Base-by-base conservation (phyloP, 1,140 invertebrate genomes). In the Sesamia nonagrioides region DNA sequence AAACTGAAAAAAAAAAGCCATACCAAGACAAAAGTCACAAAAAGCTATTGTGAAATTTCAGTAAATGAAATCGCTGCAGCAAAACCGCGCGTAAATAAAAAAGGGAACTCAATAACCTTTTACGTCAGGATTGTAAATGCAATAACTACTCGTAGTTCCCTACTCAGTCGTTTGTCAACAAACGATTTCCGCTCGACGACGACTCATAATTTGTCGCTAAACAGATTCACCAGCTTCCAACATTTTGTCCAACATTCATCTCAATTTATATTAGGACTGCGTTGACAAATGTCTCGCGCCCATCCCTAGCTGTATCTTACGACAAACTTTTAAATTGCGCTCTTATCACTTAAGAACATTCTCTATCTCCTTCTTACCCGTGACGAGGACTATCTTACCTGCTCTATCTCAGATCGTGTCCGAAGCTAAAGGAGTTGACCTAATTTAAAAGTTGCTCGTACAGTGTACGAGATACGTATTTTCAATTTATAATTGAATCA, bases 381-480 rank as follows among this genome's bases (percentile, higher is more conserved):
- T 17, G 35, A 63, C 35, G 42, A 18, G 15, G 17, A 42, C n/a
- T 63, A 13, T 42, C n/a, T 11, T 18, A 63, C 60, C 60, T 63
- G 60, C 60, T 63, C 60, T 63, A 63, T 63, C 60, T 17, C 60
- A 42, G 60, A 63, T 63, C 60, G 60, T 63, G 60, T 63, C 60
- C 60, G 60, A 63, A 42, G 60, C 60, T 63, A 63, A 63, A 63
- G 37, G 60, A 63, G 42, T 63, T 63, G 60, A 63, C 60, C 60
- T 63, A 63, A 63, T 63, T 63, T 63, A 63, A 63, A 63, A 63
- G 60, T 63, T 63, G 60, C 1, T 63, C 60, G 60, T 63, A 63
- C 37, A 63, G 37, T 60, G 58, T 63, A 18, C 60, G 37, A 63
- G 60, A 63, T 63, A 63, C 35, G 60, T 37, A 63, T 63, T 63